Evolutionary conservation across 1,140 invertebrate genomes (phyloP).

Genomic region (Brachionus plicatilis): DNA sequence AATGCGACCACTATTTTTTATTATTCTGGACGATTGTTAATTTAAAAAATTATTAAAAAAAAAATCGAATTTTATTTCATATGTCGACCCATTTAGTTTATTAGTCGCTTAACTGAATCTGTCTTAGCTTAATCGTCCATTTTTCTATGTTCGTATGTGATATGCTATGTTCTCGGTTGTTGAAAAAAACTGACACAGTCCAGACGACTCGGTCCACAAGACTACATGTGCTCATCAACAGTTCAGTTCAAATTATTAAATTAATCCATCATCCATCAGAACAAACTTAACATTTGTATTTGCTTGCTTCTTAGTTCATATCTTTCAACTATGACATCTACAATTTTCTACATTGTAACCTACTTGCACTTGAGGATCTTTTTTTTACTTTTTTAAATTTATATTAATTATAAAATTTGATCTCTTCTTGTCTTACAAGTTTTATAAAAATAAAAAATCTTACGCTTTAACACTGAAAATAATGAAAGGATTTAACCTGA

Average conservation of each 20-base stretch:
- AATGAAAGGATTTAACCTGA: not conserved
- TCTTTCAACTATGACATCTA: no score
- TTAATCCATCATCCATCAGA: not conserved
- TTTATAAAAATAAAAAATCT: not conserved
- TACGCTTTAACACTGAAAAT: not conserved
- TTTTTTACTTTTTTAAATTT: no score
- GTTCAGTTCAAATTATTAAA: not conserved
- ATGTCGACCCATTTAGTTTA: slow-evolving; percentile 33
- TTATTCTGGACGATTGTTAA: not conserved
- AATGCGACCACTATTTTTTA: not conserved
- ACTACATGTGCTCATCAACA: not conserved
- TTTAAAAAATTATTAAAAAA: not conserved
- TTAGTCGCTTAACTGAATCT: slow-evolving; percentile 17
- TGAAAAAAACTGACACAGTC: not conserved
- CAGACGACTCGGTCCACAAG: not conserved
- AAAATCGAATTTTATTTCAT: not conserved
- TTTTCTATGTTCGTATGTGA: not conserved
- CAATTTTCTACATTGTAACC: no score
- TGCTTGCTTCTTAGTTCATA: not conserved
- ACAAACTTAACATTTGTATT: not conserved
- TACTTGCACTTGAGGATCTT: no score
- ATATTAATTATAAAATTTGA: no score
- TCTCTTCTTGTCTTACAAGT: no score
- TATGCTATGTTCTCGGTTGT: not conserved
- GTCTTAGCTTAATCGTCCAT: not conserved